Evolutionary conservation across 2,888 invertebrate genomes (phyloP), one percentile per base, ranked within the genome.

Genomic region (Gerosis bhagava): DNA sequence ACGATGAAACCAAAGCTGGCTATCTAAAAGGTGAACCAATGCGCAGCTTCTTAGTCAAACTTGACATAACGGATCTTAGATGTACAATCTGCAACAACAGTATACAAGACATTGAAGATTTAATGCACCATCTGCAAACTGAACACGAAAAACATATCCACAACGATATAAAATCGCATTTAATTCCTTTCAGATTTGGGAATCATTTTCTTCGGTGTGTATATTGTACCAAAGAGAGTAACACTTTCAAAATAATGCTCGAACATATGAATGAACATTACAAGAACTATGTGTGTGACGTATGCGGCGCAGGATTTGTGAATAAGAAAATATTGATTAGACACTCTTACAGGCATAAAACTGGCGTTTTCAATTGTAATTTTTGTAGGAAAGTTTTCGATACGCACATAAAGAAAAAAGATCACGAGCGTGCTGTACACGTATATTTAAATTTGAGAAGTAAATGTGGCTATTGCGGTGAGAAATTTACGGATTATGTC

Each of bases 301-400:
- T 63, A 0, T 80, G 80, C 47, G 70, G 68, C 13, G 53, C 63
- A 0, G 73, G 75, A 0, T 80, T 73, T 10, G 67, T 77, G 0
- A 76, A 66, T 21, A 60, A 62, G 22, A 54, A 65, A 4, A 66
- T 67, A 49, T 43, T 73, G 2, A 63, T 1, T 6, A 65, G 10
- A 58, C 83, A 83, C 39, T 57, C 63, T 11, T 67, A 70, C 10
- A 55, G 68, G 11, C 82, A 83, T 35, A 66, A 64, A 48, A 68
- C 60, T 3, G 83, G 82, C 0, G 56, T 54, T 0, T 74, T 71
- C 29, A 59, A 63, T 12, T 90, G 90, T 40, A 65, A 67, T 0
- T 70, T 63, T 31, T 90, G 90, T 48, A 58, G 73, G 1, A 89
- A 89, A 57, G 65, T 77, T 0, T 90, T 89, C 53, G 72, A 83